A percentile compares a stretch with the other conserved stretches of the same genome.
phyloP scores from a whole-genome alignment of 2,888 invertebrate genomes.

The Caenorhabditis macrosperma region DNA sequence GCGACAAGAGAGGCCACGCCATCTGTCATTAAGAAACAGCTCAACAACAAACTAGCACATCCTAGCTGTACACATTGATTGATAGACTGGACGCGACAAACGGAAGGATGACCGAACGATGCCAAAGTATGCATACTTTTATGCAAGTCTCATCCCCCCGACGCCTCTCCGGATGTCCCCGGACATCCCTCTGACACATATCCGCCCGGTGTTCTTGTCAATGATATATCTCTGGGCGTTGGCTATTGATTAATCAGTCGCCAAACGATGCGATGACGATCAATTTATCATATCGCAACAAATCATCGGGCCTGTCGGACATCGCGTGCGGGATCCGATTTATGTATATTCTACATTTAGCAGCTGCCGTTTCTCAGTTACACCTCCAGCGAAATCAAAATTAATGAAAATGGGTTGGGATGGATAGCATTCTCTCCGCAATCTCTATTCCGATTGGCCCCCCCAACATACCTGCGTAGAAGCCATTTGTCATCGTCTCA shows the following conservation, averaged over 20 bases:
- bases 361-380: conserved; percentile 27
- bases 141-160: conserved; percentile 38
- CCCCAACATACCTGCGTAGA: conserved; percentile 57
- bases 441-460: neutral
- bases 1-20: conserved; percentile 51
- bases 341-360: conserved; percentile 32
- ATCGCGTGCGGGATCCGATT: conserved; percentile 16
- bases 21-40: conserved; percentile 60
- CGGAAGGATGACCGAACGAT: conserved; percentile 14
- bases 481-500: conserved; percentile 62
- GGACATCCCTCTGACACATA: conserved; percentile 25
- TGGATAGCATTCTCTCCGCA: neutral
- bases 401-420: conserved; percentile 50
- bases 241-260: conserved; percentile 34
- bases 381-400: conserved; percentile 20
- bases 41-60: conserved; percentile 54
- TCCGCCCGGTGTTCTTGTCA: neutral
- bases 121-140: conserved; percentile 55
- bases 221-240: conserved; percentile 25
- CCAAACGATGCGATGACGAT: conserved; percentile 3
- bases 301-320: conserved; percentile 31
- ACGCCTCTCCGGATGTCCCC: neutral
- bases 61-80: conserved; percentile 58
- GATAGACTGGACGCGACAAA: conserved; percentile 49
- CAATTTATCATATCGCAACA: conserved; percentile 55